Percentiles rank a stretch among this genome's conserved stretches.
phyloP scores from a whole-genome alignment of 2,888 invertebrate genomes.

The Eurois occulta region DNA sequence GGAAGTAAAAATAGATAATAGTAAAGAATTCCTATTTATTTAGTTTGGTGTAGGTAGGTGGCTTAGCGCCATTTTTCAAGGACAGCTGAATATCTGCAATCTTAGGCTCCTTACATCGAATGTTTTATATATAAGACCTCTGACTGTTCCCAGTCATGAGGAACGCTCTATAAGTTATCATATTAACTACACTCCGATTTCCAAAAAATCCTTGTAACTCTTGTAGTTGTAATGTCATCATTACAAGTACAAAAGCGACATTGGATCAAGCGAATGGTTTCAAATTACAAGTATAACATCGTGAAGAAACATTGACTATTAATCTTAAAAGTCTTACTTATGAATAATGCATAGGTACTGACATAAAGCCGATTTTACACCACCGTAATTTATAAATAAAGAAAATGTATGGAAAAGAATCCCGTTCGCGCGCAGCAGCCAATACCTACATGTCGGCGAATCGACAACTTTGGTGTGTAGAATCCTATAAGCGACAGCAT shows the following conservation, averaged over 20 bases:
- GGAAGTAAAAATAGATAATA: conserved; percentile 28
- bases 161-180: conserved; percentile 14
- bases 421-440: neutral
- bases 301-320: neutral
- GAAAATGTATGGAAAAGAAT: neutral
- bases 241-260: conserved; percentile 20
- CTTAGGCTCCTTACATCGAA: neutral
- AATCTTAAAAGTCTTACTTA: neutral
- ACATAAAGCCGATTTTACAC: neutral
- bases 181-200: conserved; percentile 8
- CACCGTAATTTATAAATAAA: neutral
- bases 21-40: conserved; percentile 36
- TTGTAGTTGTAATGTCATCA: conserved; percentile 1
- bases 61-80: conserved; percentile 20
- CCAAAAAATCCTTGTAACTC: conserved; percentile 13
- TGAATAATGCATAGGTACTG: neutral
- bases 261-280: conserved; percentile 6
- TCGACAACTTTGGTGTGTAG: neutral
- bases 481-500: neutral
- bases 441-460: neutral
- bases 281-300: conserved; percentile 8
- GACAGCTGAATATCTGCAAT: conserved; percentile 24
- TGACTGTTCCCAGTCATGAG: conserved; percentile 20
- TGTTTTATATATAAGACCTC: conserved; percentile 5
- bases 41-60: conserved; percentile 15